These are phyloP conservation scores for Coecobrya sp. DNA, from an alignment of 2,888 invertebrate species.

Conservation along the genomic window DNA sequence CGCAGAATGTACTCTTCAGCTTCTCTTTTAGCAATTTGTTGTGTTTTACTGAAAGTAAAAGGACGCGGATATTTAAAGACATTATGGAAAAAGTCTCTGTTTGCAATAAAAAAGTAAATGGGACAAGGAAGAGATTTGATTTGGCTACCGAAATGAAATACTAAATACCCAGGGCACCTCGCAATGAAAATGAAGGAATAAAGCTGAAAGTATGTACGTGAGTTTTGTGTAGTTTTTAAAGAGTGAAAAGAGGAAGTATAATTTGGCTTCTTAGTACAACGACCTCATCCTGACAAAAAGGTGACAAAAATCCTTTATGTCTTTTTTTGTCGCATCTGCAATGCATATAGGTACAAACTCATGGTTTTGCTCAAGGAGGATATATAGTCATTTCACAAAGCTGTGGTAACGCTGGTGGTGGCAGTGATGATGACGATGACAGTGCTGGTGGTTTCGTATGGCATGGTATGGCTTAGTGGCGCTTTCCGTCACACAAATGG, in stretches of 20 bases:
- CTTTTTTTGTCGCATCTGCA: constrained; percentile 41
- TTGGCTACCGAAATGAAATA: neutral
- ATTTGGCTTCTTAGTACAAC: constrained; percentile 54
- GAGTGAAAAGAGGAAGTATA: neutral
- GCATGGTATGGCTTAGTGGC: neutral
- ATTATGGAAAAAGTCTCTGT: neutral
- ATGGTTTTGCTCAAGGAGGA: constrained; percentile 6
- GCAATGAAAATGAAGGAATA: constrained; percentile 3
- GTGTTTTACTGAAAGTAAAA: neutral
- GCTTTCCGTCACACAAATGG: constrained; percentile 22
- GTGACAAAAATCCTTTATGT: constrained; percentile 66
- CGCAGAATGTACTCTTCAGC: neutral
- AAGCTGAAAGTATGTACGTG: neutral
- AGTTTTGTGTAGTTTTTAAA: neutral
- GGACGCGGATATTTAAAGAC: neutral
- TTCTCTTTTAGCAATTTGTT: constrained; percentile 17
- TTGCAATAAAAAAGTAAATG: constrained; percentile 16
- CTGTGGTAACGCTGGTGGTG: constrained; percentile 59
- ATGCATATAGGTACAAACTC: neutral
- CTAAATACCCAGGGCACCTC: constrained; percentile 22
- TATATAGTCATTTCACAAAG: constrained; percentile 71
- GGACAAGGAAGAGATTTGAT: neutral
- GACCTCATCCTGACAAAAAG: constrained; percentile 61
- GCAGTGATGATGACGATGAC: constrained; percentile 37
- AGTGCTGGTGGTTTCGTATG: constrained; percentile 38